Evolutionary conservation across 2,797 vertebrate genomes (phyloP).

Genomic region (Myotis daubentonii): DNA sequence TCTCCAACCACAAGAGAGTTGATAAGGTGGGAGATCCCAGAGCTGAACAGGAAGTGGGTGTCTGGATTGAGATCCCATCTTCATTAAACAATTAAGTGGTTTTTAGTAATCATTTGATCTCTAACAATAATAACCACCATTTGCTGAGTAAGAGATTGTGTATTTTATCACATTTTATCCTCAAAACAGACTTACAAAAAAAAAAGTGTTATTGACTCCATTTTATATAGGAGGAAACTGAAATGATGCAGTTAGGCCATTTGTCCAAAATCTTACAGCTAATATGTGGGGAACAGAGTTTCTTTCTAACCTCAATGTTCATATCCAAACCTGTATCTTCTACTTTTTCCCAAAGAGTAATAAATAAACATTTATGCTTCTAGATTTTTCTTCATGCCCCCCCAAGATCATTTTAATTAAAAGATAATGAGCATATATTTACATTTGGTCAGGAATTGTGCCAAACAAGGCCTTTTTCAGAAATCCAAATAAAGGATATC

Average conservation of each 20-base stretch:
- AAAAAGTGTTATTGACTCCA: not conserved
- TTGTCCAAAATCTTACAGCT: not conserved
- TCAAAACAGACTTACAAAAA: not conserved
- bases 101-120: not conserved
- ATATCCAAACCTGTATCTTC: not conserved
- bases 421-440: not conserved
- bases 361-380: not conserved
- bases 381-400: not conserved
- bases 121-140: not conserved
- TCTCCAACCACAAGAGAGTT: not conserved
- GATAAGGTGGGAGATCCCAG: not conserved
- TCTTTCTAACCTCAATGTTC: not conserved
- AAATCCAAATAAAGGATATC: not conserved
- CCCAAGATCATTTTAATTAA: not conserved
- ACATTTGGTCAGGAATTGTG: not conserved
- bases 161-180: not conserved
- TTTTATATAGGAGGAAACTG: not conserved
- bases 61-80: not conserved
- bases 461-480: slow-evolving; percentile 19
- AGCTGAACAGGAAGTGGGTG: not conserved
- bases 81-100: not conserved
- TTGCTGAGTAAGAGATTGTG: not conserved
- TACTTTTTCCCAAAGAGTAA: slow-evolving; percentile 28
- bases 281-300: not conserved
- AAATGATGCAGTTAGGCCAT: not conserved